These are phyloP conservation scores for Aradophagus sp. DNA, from an alignment of 1,140 invertebrate genomes.

Conservation along the genomic window DNA sequence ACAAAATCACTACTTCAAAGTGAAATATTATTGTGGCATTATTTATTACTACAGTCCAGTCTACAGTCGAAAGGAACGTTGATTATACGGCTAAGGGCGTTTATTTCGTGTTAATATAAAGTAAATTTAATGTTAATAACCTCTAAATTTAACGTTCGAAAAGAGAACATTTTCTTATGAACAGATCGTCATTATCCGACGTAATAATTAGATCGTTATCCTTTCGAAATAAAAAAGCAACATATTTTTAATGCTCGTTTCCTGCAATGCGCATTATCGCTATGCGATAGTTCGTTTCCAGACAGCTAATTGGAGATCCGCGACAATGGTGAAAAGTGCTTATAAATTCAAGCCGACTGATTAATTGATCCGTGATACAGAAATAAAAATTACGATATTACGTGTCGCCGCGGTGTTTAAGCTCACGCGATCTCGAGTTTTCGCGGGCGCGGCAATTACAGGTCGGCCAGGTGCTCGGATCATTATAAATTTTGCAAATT, in stretches of 20 bases:
- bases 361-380: conserved; percentile 51
- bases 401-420: conserved; percentile 43
- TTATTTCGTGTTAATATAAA: too few relatives aligned
- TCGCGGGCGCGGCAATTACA: conserved; percentile 45
- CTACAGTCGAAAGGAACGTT: too few relatives aligned
- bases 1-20: too few relatives aligned
- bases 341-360: conserved; percentile 47
- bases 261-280: conserved; percentile 26
- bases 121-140: too few relatives aligned
- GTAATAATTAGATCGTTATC: too few relatives aligned
- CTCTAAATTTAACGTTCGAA: too few relatives aligned
- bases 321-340: conserved; percentile 46
- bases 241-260: conserved; percentile 18
- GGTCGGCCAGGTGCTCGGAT: conserved; percentile 39
- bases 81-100: too few relatives aligned
- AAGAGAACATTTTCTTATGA: too few relatives aligned
- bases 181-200: too few relatives aligned
- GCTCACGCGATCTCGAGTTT: conserved; percentile 50
- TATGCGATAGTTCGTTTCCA: conserved; percentile 42
- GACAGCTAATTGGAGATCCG: conserved; percentile 42
- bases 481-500: conserved; percentile 58
- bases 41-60: too few relatives aligned
- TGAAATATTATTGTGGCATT: too few relatives aligned
- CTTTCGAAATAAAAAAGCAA: too few relatives aligned
- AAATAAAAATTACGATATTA: conserved; percentile 52